Percentiles rank a stretch among this genome's conserved stretches.
phyloP scores from a whole-genome alignment of 2,113 vertebrate genomes.

The Sigmodon hispidus region DNA sequence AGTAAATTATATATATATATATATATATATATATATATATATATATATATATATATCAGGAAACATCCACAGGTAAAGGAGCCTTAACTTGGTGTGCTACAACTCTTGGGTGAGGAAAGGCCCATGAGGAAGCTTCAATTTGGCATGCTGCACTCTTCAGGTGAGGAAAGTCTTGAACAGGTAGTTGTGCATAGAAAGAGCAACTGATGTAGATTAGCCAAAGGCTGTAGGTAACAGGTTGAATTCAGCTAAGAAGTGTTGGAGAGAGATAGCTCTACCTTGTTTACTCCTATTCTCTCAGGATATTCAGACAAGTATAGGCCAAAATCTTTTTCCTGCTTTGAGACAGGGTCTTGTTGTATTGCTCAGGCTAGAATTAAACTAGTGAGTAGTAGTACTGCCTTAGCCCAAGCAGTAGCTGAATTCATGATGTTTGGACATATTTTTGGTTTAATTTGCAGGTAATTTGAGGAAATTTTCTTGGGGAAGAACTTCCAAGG shows the following conservation, averaged over 20 bases:
- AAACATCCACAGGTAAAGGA: neutral
- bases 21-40: too few relatives aligned
- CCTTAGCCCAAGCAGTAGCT: neutral
- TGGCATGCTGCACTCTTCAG: neutral
- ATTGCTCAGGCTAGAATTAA: neutral
- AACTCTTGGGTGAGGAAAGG: neutral
- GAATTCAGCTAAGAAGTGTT: neutral
- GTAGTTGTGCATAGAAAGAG: neutral
- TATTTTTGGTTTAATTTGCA: slow-evolving; percentile 39
- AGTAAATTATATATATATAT: too few relatives aligned
- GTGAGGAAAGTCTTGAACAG: neutral
- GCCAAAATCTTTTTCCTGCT: neutral
- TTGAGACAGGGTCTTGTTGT: neutral
- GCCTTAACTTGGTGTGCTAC: neutral
- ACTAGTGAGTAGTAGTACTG: too few relatives aligned
- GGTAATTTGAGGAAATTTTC: slow-evolving; percentile 12
- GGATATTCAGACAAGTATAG: neutral
- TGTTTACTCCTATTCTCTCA: neutral
- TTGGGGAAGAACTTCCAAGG: neutral
- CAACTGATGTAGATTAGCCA: neutral
- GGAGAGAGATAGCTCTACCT: neutral
- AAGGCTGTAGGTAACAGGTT: neutral
- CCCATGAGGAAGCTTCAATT: neutral
- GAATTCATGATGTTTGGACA: neutral
- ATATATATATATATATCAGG: too few relatives aligned